A percentile compares a stretch with the other conserved stretches of the same genome.
Conservation (phyloP, 2,113 vertebrate species). For the Loxodonta africana region DNA sequence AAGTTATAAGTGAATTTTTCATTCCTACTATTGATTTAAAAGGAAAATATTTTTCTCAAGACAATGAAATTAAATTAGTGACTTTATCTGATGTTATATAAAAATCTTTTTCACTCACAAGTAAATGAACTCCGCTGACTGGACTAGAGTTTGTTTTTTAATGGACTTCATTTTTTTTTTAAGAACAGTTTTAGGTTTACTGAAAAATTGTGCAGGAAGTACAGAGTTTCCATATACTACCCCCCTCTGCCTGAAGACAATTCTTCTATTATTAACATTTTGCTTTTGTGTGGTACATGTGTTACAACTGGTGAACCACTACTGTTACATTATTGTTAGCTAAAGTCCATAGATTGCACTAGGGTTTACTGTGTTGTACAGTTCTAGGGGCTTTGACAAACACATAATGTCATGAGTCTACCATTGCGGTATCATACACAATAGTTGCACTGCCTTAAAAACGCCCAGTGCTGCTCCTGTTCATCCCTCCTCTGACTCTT, state of each 20-base stretch:
- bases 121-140: background rate
- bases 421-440: background rate
- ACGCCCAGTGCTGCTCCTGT: background rate
- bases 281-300: background rate
- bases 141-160: background rate
- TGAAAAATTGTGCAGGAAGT: background rate
- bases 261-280: background rate
- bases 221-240: background rate
- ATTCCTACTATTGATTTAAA: slow-evolving; percentile 31
- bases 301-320: background rate
- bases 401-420: background rate
- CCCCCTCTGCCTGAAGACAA: background rate
- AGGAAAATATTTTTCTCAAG: slow-evolving; percentile 37
- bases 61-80: slow-evolving; percentile 40
- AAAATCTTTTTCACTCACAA: background rate
- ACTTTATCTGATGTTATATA: background rate
- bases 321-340: background rate
- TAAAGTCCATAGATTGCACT: background rate
- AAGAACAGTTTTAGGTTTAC: background rate
- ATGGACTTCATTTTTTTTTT: background rate
- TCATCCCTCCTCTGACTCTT: background rate
- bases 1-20: background rate
- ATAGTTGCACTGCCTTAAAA: background rate
- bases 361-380: background rate
- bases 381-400: background rate